phyloP scores from a whole-genome alignment of 2,797 vertebrate genomes.

The Xenentodon cancila region DNA sequence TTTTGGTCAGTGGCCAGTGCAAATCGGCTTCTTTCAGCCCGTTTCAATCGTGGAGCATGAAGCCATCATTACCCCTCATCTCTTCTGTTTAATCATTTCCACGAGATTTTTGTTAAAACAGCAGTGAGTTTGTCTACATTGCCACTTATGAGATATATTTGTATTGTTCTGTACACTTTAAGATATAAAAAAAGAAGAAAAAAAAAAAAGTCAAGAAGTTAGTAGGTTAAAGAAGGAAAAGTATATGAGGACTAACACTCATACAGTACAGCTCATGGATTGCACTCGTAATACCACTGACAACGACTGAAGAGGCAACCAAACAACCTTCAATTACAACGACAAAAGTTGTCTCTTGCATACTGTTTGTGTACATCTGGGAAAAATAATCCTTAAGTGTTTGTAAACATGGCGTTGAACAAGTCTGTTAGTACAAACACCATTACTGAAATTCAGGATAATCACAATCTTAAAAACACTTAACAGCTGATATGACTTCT shows the following conservation, averaged over 20 bases:
- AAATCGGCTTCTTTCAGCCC: constrained; percentile 56
- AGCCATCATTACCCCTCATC: constrained; percentile 37
- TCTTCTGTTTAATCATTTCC: constrained; percentile 17
- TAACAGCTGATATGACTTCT: constrained; percentile 1
- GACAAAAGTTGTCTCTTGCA: constrained; percentile 26
- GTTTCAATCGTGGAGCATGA: constrained; percentile 14
- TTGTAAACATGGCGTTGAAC: constrained; percentile 53
- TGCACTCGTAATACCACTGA: constrained; percentile 16
- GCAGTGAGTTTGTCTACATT: constrained; percentile 42
- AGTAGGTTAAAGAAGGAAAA: constrained; percentile 11
- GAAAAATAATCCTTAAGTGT: constrained; percentile 33
- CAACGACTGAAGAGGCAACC: constrained; percentile 16
- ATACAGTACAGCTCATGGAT: constrained; percentile 47
- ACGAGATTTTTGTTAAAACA: constrained; percentile 36
- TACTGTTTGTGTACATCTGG: constrained; percentile 6
- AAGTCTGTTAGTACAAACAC: constrained; percentile 28
- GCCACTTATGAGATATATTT: constrained; percentile 44
- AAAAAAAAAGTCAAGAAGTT: constrained; percentile 9
- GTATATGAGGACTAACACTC: constrained; percentile 9
- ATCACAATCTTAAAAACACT: constrained; percentile 25
- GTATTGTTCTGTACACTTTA: constrained; percentile 21
- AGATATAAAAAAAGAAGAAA: constrained; percentile 23
- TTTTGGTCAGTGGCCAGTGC: constrained; percentile 76
- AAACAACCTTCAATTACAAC: constrained; percentile 7
- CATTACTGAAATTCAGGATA: constrained; percentile 20